phyloP scores from a whole-genome alignment of 35 echinoderm and acorn worm species.

The Apostichopus californicus region DNA sequence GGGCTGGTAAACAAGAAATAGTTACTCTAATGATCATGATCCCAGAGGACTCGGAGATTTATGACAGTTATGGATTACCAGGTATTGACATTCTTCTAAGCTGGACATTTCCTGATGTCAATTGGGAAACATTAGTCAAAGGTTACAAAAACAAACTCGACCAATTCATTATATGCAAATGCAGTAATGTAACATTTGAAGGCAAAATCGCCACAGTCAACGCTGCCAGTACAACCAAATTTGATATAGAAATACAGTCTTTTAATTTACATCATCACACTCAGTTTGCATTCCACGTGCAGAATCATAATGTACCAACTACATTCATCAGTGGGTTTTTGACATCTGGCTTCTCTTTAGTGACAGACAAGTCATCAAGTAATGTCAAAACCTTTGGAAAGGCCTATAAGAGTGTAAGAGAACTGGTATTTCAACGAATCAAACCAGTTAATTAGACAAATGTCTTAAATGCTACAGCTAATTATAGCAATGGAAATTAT shows the following conservation, averaged over 20 bases:
- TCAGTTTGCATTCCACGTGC: background rate
- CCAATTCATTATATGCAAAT: background rate
- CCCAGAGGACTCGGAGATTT: background rate
- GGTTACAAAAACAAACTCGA: no score
- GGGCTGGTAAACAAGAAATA: background rate
- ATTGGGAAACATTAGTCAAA: background rate
- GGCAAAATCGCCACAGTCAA: no score
- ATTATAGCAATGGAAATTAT: no score
- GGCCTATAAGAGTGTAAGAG: background rate
- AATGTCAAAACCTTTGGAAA: background rate
- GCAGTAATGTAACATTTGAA: no score
- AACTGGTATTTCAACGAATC: background rate
- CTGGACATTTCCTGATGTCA: background rate
- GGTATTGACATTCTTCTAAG: background rate
- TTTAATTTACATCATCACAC: background rate
- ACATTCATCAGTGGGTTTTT: background rate
- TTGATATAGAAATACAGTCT: no score
- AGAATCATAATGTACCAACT: background rate
- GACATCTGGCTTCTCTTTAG: background rate
- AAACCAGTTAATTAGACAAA: background rate
- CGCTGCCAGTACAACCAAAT: no score
- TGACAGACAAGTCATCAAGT: background rate
- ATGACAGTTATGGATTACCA: accelerated
- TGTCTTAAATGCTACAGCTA: no score
- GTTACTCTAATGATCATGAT: background rate